A percentile compares a stretch with the other conserved stretches of the same genome.
Conservation (phyloP, 2,797 vertebrate species). For the Todus mexicanus region DNA sequence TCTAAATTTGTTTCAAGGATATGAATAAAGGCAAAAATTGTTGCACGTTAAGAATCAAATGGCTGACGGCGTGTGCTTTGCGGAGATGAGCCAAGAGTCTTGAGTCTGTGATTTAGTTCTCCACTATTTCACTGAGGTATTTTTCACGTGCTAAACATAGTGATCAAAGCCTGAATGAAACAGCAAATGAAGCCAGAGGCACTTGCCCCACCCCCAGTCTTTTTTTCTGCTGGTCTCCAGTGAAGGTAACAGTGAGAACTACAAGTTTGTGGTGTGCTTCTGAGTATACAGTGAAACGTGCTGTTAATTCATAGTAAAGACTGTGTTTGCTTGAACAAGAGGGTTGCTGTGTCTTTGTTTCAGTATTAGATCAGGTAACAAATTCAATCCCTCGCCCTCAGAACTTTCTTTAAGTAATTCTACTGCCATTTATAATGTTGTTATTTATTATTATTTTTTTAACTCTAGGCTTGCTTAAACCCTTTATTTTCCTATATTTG, state of each 20-base stretch:
- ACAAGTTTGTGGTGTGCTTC: neutral
- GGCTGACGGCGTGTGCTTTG: neutral
- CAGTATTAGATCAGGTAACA: neutral
- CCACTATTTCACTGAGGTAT: constrained; percentile 44
- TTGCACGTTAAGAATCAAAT: neutral
- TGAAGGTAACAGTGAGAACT: neutral
- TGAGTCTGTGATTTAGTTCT: constrained; percentile 33
- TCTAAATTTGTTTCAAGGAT: constrained; percentile 68
- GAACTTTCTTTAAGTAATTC: neutral
- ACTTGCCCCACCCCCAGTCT: neutral
- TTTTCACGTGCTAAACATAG: constrained; percentile 46
- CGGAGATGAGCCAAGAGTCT: constrained; percentile 34
- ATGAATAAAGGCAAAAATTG: constrained; percentile 54
- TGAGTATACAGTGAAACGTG: neutral
- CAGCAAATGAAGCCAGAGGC: constrained; percentile 4
- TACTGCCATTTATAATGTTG: neutral
- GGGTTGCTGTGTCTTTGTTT: neutral
- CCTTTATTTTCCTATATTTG: neutral
- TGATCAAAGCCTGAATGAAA: constrained; percentile 52
- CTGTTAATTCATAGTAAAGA: neutral
- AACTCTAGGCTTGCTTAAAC: neutral
- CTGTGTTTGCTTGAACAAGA: neutral
- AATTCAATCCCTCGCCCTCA: neutral
- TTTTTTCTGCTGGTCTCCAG: neutral
- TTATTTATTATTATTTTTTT: neutral